Evolutionary conservation across 2,888 invertebrate genomes (phyloP), one percentile per base, ranked within the genome.

Genomic region (Melanostoma mellinum): DNA sequence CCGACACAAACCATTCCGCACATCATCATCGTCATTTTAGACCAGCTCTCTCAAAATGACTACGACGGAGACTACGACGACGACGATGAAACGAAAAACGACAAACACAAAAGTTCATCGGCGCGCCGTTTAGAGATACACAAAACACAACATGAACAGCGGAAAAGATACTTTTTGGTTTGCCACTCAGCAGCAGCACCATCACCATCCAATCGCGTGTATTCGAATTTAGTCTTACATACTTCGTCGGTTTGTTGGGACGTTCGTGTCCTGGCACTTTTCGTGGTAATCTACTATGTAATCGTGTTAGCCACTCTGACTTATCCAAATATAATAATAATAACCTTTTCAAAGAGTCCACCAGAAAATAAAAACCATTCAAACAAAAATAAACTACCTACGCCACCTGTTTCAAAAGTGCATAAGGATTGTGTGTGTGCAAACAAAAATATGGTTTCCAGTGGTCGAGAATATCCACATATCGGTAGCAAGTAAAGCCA

Each of bases 221-320:
- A 74, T 86, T 85, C 87, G 85, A 36, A 87, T 87, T 87, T 87
- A 90, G 90, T 90, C 89, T 89, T 89, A 86, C 89, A 88, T 88
- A 88, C 88, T 88, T 89, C 89, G 88, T 90, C 89, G 90, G 89
- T 89, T 87, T 88, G 89, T 89, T 88, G 88, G 87, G 90, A 90
- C 89, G 88, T 89, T 87, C 88, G 86, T 87, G 72, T 85, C 77
- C 79, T 76, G 69, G 33, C 73, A 63, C 61, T 78, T 48, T 46
- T 78, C 75, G 79, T 85, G 67, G 48, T 53, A 69, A 80, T 68
- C 38, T 68, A 75, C 68, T 79, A 76, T 85, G 79, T 85, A 85
- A 77, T 74, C 86, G 79, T 68, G 85, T 85, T 85, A 72, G 56
- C 52, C 75, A 76, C 76, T 69, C 68, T 82, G 52, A 67, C 67